Percentiles rank a stretch among this genome's conserved stretches.
Conservation (phyloP, 2,888 invertebrate species). For the Altica lythri region DNA sequence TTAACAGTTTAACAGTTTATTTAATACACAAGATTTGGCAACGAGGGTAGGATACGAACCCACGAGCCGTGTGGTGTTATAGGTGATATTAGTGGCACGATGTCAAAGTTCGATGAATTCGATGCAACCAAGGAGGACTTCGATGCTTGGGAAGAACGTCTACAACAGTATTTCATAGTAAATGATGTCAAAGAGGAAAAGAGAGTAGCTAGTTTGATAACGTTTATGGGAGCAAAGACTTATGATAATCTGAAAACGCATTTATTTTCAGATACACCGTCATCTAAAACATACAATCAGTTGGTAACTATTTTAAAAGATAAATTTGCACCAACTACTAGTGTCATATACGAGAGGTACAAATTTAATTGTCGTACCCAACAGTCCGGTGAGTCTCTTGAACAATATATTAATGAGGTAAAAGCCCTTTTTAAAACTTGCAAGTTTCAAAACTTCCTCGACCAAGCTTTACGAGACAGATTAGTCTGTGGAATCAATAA, state of each 20-base stretch:
- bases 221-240: constrained; percentile 37
- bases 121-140: too few relatives aligned
- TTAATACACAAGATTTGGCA: too few relatives aligned
- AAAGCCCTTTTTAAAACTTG: constrained; percentile 38
- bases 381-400: constrained; percentile 27
- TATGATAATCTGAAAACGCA: constrained; percentile 35
- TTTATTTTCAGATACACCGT: constrained; percentile 29
- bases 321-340: constrained; percentile 35
- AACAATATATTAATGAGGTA: constrained; percentile 34
- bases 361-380: constrained; percentile 40
- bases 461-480: constrained; percentile 31
- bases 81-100: too few relatives aligned
- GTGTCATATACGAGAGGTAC: constrained; percentile 41
- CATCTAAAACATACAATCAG: constrained; percentile 27
- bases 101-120: too few relatives aligned
- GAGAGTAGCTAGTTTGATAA: constrained; percentile 40
- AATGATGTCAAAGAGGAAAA: constrained; percentile 35
- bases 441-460: constrained; percentile 38
- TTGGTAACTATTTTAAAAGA: constrained; percentile 27
- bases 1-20: too few relatives aligned
- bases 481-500: constrained; percentile 23
- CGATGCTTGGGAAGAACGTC: too few relatives aligned
- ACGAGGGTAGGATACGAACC: too few relatives aligned
- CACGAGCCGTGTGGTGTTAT: too few relatives aligned
- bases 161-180: constrained; percentile 37